phyloP scores from a whole-genome alignment of 2,888 invertebrate species.

The Clepsis dumicolana region DNA sequence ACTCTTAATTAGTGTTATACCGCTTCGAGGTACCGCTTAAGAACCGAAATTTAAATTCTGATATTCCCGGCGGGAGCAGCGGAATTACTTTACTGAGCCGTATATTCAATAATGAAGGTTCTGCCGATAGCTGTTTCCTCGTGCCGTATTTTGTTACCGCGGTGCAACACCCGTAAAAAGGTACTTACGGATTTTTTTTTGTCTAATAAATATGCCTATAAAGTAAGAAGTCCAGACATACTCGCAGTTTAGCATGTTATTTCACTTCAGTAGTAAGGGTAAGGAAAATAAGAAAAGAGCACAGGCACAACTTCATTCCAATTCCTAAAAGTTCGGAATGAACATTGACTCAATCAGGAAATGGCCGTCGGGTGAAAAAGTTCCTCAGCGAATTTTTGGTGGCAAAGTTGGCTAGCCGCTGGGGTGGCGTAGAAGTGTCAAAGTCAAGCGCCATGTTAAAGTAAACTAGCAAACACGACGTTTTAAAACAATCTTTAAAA shows the following conservation, averaged over 20 bases:
- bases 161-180: background rate
- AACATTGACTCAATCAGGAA: conserved; percentile 7
- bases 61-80: conserved; percentile 5
- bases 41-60: conserved; percentile 2
- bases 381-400: background rate
- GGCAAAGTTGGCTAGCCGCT: background rate
- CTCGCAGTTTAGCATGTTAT: background rate
- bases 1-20: background rate
- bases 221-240: too few relatives aligned
- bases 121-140: conserved; percentile 1
- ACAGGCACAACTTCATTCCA: background rate
- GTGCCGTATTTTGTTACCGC: background rate
- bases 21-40: background rate
- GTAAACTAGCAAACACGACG: background rate
- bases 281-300: background rate
- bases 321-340: background rate
- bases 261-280: background rate
- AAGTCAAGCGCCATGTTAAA: background rate
- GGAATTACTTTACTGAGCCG: conserved; percentile 22
- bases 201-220: too few relatives aligned
- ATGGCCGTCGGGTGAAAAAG: conserved; percentile 3
- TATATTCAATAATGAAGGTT: conserved; percentile 24
- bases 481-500: background rate
- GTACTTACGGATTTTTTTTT: too few relatives aligned
- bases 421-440: background rate